Evolutionary conservation across 2,888 invertebrate genomes (phyloP).

Genomic region (Chloroclysta siterata): DNA sequence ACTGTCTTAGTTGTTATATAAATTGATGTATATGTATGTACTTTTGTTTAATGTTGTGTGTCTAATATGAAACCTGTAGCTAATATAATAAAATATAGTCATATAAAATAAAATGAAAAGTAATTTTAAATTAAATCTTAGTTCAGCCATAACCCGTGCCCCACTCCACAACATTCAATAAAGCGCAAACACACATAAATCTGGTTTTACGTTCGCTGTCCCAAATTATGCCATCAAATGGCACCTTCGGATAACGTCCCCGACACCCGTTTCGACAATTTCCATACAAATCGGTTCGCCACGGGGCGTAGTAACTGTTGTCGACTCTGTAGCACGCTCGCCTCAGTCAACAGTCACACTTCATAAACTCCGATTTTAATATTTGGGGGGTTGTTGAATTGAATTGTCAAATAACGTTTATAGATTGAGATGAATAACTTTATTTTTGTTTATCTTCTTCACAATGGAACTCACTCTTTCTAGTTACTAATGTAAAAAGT

Average conservation of each 20-base stretch:
- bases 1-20: background rate
- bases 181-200: slow-evolving; percentile 77
- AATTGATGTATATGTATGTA: too few species aligned
- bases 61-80: too few species aligned
- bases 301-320: slow-evolving; percentile 53
- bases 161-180: slow-evolving; percentile 76
- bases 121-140: background rate
- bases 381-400: slow-evolving; percentile 55
- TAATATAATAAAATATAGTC: too few species aligned
- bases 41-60: too few species aligned
- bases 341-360: slow-evolving; percentile 61
- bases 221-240: slow-evolving; percentile 81
- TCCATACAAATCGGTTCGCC: slow-evolving; percentile 83
- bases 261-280: slow-evolving; percentile 70
- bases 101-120: background rate
- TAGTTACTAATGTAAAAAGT: too few species aligned
- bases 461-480: too few species aligned
- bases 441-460: background rate
- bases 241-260: slow-evolving; percentile 63
- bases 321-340: slow-evolving; percentile 21
- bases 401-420: slow-evolving; percentile 33
- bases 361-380: slow-evolving; percentile 83
- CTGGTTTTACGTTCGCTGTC: slow-evolving; percentile 73
- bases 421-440: slow-evolving; percentile 13
- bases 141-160: slow-evolving; percentile 47